Conservation (phyloP, 2,797 vertebrate genomes). For the Nannoperca obscura region DNA sequence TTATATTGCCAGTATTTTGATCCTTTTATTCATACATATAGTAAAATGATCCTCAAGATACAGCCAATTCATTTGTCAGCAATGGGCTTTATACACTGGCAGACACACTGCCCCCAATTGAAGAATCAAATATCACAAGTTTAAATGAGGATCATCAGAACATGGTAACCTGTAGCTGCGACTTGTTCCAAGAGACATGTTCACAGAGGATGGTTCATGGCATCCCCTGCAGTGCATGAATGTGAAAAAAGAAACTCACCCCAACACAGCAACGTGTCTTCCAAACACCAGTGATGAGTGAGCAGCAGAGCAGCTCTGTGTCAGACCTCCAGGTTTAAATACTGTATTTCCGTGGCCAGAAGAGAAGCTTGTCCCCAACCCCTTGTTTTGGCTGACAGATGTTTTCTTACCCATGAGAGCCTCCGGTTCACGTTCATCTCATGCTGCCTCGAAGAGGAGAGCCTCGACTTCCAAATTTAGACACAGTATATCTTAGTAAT, state of each 20-base stretch:
- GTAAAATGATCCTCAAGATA: background rate
- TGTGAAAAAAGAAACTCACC: background rate
- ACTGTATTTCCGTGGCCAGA: constrained; percentile 47
- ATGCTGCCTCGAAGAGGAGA: constrained; percentile 57
- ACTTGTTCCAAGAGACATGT: background rate
- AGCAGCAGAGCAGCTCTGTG: constrained; percentile 35
- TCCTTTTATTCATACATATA: background rate
- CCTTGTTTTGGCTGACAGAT: constrained; percentile 73
- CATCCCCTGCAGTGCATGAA: background rate
- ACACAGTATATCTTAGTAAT: constrained; percentile 59
- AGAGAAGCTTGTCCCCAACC: constrained; percentile 20
- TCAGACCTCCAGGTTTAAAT: constrained; percentile 51
- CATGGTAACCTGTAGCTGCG: constrained; percentile 12
- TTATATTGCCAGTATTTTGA: background rate
- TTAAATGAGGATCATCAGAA: background rate
- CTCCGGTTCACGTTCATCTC: constrained; percentile 63
- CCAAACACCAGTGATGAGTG: constrained; percentile 41
- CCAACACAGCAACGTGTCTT: constrained; percentile 8
- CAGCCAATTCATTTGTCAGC: background rate
- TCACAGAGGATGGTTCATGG: background rate
- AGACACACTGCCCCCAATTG: background rate
- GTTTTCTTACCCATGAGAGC: constrained; percentile 65
- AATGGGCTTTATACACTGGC: background rate
- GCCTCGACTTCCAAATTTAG: constrained; percentile 69
- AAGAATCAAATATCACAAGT: constrained; percentile 8